phyloP scores from a whole-genome alignment of 2,113 vertebrate species.

The Ammodytes marinus region DNA sequence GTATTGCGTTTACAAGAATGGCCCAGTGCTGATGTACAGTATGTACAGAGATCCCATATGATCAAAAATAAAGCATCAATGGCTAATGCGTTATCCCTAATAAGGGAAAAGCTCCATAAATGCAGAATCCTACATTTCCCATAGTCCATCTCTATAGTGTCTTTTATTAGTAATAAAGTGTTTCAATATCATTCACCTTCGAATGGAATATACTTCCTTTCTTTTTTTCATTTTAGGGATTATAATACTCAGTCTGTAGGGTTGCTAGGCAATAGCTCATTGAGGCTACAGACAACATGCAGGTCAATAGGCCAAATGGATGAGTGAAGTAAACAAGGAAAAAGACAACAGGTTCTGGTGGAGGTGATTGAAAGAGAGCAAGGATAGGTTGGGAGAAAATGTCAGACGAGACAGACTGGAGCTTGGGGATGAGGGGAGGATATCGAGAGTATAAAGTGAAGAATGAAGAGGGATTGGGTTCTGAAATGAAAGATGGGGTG shows the following conservation, averaged over 20 bases:
- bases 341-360: constrained; percentile 41
- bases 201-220: background rate
- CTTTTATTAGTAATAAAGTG: too few species aligned
- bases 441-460: constrained; percentile 45
- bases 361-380: constrained; percentile 26
- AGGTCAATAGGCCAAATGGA: constrained; percentile 45
- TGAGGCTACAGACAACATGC: constrained; percentile 29
- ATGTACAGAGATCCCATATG: too few species aligned
- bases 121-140: too few species aligned
- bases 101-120: too few species aligned
- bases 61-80: too few species aligned
- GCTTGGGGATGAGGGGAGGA: constrained; percentile 33
- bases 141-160: too few species aligned
- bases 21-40: too few species aligned
- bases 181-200: background rate
- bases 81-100: too few species aligned
- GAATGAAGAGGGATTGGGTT: constrained; percentile 48
- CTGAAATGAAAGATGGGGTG: constrained; percentile 49
- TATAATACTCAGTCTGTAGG: background rate
- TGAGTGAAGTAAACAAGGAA: constrained; percentile 44
- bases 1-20: too few species aligned
- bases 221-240: background rate
- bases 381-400: constrained; percentile 5
- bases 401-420: constrained; percentile 17
- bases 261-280: constrained; percentile 49